Percentiles rank a stretch among this genome's conserved stretches.
phyloP scores from a whole-genome alignment of 2,797 vertebrate species.

The Melanogrammus aeglefinus region DNA sequence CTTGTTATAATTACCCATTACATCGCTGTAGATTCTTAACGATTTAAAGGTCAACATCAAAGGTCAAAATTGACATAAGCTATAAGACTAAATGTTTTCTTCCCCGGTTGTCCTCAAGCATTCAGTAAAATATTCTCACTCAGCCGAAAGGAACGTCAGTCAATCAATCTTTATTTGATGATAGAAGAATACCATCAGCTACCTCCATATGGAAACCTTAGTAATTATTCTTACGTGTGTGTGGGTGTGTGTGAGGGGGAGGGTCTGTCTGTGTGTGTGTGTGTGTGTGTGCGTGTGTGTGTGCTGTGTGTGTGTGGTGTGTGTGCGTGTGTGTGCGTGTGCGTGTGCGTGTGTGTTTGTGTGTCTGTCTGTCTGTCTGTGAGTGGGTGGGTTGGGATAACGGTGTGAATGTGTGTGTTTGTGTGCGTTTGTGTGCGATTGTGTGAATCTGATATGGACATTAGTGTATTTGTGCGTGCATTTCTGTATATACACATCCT shows the following conservation, averaged over 20 bases:
- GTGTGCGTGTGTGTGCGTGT: no score
- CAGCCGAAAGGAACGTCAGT: background rate
- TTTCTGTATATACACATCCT: background rate
- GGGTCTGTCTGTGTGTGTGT: slow-evolving; percentile 8
- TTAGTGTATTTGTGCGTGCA: background rate
- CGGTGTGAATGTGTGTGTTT: slow-evolving; percentile 2
- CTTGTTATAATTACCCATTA: slow-evolving; percentile 36
- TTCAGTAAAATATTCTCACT: slow-evolving; percentile 11
- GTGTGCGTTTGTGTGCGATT: background rate
- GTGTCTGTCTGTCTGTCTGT: slow-evolving; percentile 6
- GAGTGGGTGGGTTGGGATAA: background rate
- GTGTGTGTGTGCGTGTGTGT: slow-evolving; percentile 5
- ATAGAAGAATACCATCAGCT: background rate
- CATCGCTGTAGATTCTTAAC: slow-evolving; percentile 59
- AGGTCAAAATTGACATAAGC: slow-evolving; percentile 52
- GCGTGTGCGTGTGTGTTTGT: slow-evolving; percentile 7
- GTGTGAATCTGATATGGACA: no score
- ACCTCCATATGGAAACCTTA: slow-evolving; percentile 24
- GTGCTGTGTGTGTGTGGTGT: no score
- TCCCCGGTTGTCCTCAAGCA: slow-evolving; percentile 28
- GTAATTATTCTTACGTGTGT: background rate
- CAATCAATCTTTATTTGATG: slow-evolving; percentile 16
- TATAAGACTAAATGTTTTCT: slow-evolving; percentile 30
- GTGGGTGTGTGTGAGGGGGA: slow-evolving; percentile 5
- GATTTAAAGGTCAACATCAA: slow-evolving; percentile 46